Evolutionary conservation across 2,113 vertebrate species (phyloP).

Genomic region (Alosa alosa): DNA sequence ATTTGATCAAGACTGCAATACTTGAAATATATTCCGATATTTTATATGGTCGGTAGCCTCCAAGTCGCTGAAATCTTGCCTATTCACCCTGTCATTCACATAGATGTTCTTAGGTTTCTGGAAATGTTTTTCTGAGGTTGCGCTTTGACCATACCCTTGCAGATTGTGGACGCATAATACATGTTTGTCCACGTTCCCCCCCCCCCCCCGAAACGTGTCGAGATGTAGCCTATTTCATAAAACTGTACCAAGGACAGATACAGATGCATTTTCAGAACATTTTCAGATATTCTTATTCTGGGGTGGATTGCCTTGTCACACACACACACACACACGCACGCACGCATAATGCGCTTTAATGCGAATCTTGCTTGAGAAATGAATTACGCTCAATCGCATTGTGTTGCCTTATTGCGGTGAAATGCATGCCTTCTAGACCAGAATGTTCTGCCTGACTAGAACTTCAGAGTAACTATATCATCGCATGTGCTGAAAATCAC

Average conservation of each 20-base stretch:
- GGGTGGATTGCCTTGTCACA: not conserved
- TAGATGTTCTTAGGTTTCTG: not conserved
- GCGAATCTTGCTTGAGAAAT: not conserved
- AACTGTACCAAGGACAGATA: not conserved
- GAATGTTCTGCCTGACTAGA: not conserved
- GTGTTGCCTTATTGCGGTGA: slow-evolving; percentile 1
- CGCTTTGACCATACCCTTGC: not conserved
- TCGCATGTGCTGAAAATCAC: not conserved
- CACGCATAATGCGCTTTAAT: not conserved
- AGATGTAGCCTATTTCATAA: not conserved
- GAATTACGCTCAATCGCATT: not conserved
- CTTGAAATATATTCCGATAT: not conserved
- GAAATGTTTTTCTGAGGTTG: not conserved
- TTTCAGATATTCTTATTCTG: not conserved
- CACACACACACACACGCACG: not conserved
- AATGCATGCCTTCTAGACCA: not conserved
- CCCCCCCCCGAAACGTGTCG: not conserved
- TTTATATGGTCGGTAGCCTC: not conserved
- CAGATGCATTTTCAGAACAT: not conserved
- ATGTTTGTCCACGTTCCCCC: not conserved
- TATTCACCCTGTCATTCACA: not conserved
- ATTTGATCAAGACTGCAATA: not conserved
- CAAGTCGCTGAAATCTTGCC: not conserved
- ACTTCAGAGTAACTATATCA: not conserved
- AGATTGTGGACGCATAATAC: not conserved